phyloP scores from a whole-genome alignment of 2,113 vertebrate species.

The Rhinogobius similis region DNA sequence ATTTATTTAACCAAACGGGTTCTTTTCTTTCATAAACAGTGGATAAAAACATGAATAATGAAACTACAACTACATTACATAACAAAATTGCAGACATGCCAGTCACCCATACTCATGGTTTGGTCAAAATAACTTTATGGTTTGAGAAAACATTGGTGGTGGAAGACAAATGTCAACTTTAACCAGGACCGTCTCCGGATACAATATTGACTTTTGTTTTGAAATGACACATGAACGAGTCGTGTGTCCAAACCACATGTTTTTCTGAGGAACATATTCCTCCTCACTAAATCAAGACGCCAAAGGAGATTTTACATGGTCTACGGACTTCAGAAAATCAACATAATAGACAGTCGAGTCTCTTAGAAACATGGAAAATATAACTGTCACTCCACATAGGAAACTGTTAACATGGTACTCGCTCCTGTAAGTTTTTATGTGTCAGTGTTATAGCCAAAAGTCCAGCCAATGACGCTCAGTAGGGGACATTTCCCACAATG shows the following conservation, averaged over 20 bases:
- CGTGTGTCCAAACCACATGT: neutral
- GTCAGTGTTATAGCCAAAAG: neutral
- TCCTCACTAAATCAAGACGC: neutral
- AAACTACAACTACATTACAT: neutral
- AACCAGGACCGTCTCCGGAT: neutral
- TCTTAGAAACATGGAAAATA: neutral
- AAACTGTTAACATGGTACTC: neutral
- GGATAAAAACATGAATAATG: neutral
- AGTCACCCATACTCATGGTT: neutral
- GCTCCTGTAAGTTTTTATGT: neutral
- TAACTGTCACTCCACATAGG: neutral
- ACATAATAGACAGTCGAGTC: neutral
- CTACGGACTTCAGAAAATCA: neutral
- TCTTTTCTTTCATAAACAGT: too few species aligned
- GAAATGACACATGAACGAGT: slow-evolving; percentile 3
- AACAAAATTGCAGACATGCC: neutral
- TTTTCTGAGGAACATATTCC: neutral
- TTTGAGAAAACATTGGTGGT: neutral
- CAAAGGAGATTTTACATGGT: neutral
- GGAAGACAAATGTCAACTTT: neutral
- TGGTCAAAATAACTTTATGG: neutral
- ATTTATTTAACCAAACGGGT: too few species aligned
- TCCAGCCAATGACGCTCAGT: neutral
- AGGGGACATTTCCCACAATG: neutral
- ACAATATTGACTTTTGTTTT: slow-evolving; percentile 1